These are phyloP conservation scores for Neolamprologus caudopunctatus DNA, from an alignment of 2,113 vertebrate genomes.

Conservation along the genomic window DNA sequence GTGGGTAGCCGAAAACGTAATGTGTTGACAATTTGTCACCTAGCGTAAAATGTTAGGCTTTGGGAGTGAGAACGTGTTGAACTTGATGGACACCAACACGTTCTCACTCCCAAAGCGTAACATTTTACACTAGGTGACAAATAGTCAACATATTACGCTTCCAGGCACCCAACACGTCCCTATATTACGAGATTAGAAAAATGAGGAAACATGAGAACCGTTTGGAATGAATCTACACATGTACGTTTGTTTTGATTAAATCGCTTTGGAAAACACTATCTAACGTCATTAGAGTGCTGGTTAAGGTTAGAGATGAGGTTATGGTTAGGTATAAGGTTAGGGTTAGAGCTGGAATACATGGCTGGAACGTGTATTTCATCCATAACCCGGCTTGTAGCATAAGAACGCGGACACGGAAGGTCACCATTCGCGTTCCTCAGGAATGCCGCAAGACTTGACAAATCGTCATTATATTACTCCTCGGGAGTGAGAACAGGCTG, in stretches of 20 bases:
- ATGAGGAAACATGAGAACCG: neutral
- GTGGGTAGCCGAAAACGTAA: too few relatives aligned
- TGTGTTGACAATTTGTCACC: too few relatives aligned
- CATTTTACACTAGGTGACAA: neutral
- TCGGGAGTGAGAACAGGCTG: neutral
- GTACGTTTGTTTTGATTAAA: neutral
- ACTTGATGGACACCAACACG: neutral
- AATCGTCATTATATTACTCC: neutral
- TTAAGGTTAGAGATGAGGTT: neutral
- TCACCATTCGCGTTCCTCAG: neutral
- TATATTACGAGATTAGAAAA: neutral
- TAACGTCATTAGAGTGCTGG: neutral
- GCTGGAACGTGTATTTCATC: neutral
- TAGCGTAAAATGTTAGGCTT: too few relatives aligned
- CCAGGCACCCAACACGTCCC: neutral
- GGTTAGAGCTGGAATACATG: neutral
- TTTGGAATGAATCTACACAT: neutral
- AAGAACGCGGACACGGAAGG: neutral
- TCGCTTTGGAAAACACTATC: neutral
- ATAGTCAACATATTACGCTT: neutral
- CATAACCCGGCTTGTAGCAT: neutral
- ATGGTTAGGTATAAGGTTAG: neutral
- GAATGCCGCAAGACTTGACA: neutral
- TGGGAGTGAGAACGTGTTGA: too few relatives aligned
- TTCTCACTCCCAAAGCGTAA: neutral